phyloP scores from a whole-genome alignment of 2,797 vertebrate genomes.

The Micropoecilia bifurca region DNA sequence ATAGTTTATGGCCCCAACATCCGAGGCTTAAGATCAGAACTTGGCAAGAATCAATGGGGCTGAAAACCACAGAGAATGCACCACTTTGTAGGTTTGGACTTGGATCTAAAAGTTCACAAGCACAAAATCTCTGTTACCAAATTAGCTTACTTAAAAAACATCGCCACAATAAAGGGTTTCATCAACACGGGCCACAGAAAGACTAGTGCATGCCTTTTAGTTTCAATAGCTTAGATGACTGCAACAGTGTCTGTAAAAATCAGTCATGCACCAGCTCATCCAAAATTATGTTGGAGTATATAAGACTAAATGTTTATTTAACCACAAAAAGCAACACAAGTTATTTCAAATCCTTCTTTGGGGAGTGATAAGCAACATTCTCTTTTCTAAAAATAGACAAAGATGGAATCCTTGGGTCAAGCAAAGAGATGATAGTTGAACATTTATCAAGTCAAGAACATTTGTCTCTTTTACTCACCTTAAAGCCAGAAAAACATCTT shows the following conservation, averaged over 20 bases:
- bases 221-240: neutral
- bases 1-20: neutral
- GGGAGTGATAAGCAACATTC: neutral
- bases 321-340: neutral
- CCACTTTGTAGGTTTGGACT: neutral
- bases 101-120: neutral
- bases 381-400: slow-evolving; percentile 3
- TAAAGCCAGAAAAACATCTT: neutral
- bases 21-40: neutral
- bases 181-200: neutral
- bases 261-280: neutral
- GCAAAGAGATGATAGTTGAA: neutral
- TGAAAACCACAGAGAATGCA: neutral
- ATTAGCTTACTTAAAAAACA: neutral
- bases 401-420: neutral
- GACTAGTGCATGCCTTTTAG: neutral
- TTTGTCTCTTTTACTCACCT: neutral
- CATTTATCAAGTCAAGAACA: neutral
- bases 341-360: neutral
- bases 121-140: neutral
- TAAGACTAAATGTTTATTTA: too few species aligned
- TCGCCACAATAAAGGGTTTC: neutral
- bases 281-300: neutral
- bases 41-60: neutral
- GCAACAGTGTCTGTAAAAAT: neutral